A percentile compares a stretch with the other conserved stretches of the same genome.
Conservation (phyloP, 1,140 invertebrate species). For the Manduca sexta region DNA sequence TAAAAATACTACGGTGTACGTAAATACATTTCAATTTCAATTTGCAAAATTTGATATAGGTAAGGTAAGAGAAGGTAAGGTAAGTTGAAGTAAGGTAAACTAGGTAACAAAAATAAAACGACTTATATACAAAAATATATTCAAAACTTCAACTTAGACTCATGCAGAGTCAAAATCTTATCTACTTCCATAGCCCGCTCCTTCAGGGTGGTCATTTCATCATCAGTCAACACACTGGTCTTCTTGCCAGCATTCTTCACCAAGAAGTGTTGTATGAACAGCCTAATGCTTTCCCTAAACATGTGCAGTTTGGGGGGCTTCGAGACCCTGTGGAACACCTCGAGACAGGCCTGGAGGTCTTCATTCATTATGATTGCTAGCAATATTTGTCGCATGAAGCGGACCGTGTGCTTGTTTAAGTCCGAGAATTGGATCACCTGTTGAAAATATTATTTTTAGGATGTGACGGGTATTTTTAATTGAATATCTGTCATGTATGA, state of each 20-base stretch:
- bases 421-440: constrained; percentile 88
- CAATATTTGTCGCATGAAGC: constrained; percentile 82
- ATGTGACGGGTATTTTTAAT: too few relatives aligned
- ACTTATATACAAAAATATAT: constrained; percentile 13
- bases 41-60: too few relatives aligned
- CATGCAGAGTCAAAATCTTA: constrained; percentile 69
- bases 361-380: constrained; percentile 79
- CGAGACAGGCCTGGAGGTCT: constrained; percentile 73
- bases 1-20: too few relatives aligned
- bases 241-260: constrained; percentile 76
- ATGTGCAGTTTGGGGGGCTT: constrained; percentile 79
- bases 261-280: constrained; percentile 88
- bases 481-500: too few relatives aligned
- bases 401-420: constrained; percentile 80
- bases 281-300: constrained; percentile 82
- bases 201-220: constrained; percentile 72
- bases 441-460: constrained; percentile 49
- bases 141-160: constrained; percentile 53
- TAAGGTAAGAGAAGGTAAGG: too few relatives aligned
- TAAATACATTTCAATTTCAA: too few relatives aligned
- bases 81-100: too few relatives aligned
- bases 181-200: constrained; percentile 73
- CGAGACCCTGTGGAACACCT: constrained; percentile 80
- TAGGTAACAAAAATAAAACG: constrained; percentile 1
- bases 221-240: constrained; percentile 55